These are phyloP conservation scores for Dipus sagitta DNA, from an alignment of 2,797 vertebrate species.

Conservation along the genomic window DNA sequence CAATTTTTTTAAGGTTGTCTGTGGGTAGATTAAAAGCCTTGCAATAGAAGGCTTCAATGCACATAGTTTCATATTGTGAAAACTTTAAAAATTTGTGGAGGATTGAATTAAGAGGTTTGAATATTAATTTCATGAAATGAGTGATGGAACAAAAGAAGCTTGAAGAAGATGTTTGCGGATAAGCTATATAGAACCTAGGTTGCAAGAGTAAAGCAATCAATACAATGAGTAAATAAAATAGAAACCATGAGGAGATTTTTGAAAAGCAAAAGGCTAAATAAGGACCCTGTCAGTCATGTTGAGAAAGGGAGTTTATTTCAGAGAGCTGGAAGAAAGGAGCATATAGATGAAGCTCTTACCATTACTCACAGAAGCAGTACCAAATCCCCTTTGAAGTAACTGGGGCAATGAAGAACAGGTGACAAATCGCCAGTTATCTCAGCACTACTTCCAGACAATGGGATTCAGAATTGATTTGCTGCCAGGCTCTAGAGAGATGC, in stretches of 20 bases:
- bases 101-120: not conserved
- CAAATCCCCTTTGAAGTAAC: not conserved
- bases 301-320: not conserved
- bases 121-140: not conserved
- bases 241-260: not conserved
- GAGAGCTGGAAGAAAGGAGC: not conserved
- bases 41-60: not conserved
- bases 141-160: not conserved
- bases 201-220: not conserved
- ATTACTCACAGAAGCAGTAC: not conserved
- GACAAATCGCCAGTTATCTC: not conserved
- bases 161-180: not conserved
- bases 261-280: not conserved
- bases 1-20: not conserved
- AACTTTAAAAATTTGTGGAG: not conserved
- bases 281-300: not conserved
- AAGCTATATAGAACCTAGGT: not conserved
- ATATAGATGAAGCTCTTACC: not conserved
- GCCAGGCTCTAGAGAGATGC: not conserved
- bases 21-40: not conserved
- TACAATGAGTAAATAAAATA: constrained; percentile 11
- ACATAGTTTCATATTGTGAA: not conserved
- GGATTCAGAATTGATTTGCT: not conserved
- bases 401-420: not conserved
- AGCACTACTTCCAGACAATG: not conserved